Percentiles rank a stretch among this genome's conserved stretches.
phyloP scores from a whole-genome alignment of 2,113 vertebrate genomes.

The Salvelinus sp. region DNA sequence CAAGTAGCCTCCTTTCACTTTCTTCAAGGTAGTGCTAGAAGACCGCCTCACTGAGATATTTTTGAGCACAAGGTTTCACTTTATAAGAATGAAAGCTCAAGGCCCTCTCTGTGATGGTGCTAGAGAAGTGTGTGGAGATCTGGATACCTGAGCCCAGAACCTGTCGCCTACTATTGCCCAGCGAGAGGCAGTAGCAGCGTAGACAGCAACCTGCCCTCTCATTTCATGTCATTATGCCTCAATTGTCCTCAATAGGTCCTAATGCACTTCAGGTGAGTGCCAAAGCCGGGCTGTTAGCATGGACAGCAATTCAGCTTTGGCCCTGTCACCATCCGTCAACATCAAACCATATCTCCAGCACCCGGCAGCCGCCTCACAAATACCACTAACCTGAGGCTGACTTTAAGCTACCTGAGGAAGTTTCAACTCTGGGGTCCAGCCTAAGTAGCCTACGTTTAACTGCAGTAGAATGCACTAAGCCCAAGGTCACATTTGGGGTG shows the following conservation, averaged over 20 bases:
- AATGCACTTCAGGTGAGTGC: conserved; percentile 75
- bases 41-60: not conserved
- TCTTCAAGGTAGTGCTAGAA: not conserved
- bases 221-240: conserved; percentile 69
- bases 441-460: conserved; percentile 40
- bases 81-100: not conserved
- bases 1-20: not conserved
- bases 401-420: conserved; percentile 53
- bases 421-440: conserved; percentile 62
- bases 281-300: conserved; percentile 42
- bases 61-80: not conserved
- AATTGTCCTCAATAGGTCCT: conserved; percentile 62
- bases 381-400: conserved; percentile 32
- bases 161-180: conserved; percentile 6
- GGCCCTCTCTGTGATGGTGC: conserved; percentile 4
- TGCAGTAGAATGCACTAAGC: conserved; percentile 20
- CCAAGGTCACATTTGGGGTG: conserved; percentile 34
- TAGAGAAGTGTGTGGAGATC: not conserved
- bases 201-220: conserved; percentile 47
- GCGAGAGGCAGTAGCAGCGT: conserved; percentile 11
- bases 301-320: conserved; percentile 53
- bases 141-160: conserved; percentile 17
- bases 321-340: conserved; percentile 65
- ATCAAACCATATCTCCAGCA: conserved; percentile 61
- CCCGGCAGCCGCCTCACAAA: conserved; percentile 23